A percentile compares a stretch with the other conserved stretches of the same genome.
Evolutionary conservation across 1,140 invertebrate species (phyloP).

Genomic region (Aethina tumida): DNA sequence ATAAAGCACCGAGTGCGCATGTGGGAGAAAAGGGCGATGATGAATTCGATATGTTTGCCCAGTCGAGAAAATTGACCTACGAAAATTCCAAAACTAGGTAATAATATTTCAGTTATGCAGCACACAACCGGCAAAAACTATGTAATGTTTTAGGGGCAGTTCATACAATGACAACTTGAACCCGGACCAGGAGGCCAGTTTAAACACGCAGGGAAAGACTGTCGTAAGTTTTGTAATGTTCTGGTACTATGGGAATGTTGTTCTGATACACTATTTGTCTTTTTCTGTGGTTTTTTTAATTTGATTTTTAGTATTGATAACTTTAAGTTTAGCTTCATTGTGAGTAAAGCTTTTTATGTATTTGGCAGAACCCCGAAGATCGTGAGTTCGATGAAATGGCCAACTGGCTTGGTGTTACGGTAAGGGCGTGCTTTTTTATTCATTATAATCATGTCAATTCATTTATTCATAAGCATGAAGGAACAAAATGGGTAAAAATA

Average conservation of each 20-base stretch:
- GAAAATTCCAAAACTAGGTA: constrained; percentile 60
- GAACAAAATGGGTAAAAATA: too few species aligned
- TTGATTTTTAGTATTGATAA: constrained; percentile 26
- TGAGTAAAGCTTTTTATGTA: constrained; percentile 27
- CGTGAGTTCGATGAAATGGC: constrained; percentile 91
- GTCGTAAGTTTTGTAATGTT: constrained; percentile 15
- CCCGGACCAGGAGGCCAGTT: constrained; percentile 46
- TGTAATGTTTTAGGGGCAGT: constrained; percentile 47
- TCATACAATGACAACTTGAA: constrained; percentile 64
- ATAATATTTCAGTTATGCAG: constrained; percentile 1
- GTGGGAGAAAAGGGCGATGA: constrained; percentile 33
- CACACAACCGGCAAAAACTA: neutral
- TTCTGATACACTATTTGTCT: neutral
- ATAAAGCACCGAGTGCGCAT: neutral
- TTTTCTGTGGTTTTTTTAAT: constrained; percentile 6
- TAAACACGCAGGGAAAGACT: constrained; percentile 29
- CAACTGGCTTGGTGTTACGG: constrained; percentile 66
- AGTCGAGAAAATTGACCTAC: constrained; percentile 68
- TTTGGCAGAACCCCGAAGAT: constrained; percentile 56
- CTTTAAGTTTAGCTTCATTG: constrained; percentile 25
- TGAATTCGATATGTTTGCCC: constrained; percentile 89
- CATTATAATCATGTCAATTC: constrained; percentile 2
- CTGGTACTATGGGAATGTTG: neutral
- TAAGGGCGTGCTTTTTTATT: constrained; percentile 23
- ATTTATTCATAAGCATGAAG: constrained; percentile 4